Evolutionary conservation across 53 echinoderm and acorn worm species (phyloP), one percentile per base, ranked within the genome.

Genomic region (Echinometra lucunter): DNA sequence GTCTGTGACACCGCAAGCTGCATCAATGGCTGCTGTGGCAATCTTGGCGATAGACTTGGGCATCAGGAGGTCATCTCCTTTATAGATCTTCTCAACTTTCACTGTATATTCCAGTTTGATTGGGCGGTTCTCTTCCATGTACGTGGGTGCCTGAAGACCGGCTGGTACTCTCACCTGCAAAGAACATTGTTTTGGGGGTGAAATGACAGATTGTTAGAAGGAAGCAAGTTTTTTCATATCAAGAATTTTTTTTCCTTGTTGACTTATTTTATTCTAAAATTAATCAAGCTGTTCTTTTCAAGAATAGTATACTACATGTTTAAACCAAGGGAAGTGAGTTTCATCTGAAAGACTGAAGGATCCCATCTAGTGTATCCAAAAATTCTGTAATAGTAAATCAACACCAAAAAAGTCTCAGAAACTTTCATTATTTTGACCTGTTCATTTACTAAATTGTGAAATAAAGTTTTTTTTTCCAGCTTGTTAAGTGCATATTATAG

Each of bases 41-140:
- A 98, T 95, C 88, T 96, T 97, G 30, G 96, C 96, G 40, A 66
- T 44, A 19, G 95, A 95, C 34, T 96, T 97, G 18, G 95, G 91
- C 78, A 90, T 47, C 7, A 97, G 18, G 5, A 95, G 92, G 11
- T 98, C 92, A 83, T 98, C 94, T 4, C 98, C 97, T 83, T 98
- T 98, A 95, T 95, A 98, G 38, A 98, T 94, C 88, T 97, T 98
- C 88, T 98, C 97, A 18, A 98, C 95, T 45, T 98, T 96, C 42
- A 98, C 74, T 6, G 96, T 96, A 70, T 98, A 98, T 95, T 96
- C 96, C 92, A 96, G 58, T 44, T 95, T 95, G 90, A 97, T 94
- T 66, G 97, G 97, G 11, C 95, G 88, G 53, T 69, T 88, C 66
- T 96, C 96, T n/a, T 89, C 92, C 57, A 57, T 37, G 87, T 94